A percentile compares a stretch with the other conserved stretches of the same genome.
These are phyloP conservation scores for Poecilus cupreus DNA, from an alignment of 2,888 invertebrate species.

Conservation along the genomic window DNA sequence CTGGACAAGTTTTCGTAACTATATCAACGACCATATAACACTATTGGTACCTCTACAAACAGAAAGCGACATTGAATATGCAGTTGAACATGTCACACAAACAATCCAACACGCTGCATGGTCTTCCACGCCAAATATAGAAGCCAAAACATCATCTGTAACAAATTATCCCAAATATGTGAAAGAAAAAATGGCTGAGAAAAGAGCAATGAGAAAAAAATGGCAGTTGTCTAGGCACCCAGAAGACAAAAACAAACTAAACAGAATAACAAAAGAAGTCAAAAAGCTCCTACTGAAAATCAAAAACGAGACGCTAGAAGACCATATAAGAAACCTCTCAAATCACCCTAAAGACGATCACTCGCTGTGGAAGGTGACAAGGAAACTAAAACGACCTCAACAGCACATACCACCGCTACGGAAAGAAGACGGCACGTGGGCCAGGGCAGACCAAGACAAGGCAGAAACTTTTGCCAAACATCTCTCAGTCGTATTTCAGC, in stretches of 20 bases:
- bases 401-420: neutral
- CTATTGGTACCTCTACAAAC: neutral
- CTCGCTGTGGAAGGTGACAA: neutral
- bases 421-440: neutral
- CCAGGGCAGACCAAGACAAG: neutral
- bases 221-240: neutral
- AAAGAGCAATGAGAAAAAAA: slow-evolving; percentile 57
- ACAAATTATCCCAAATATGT: slow-evolving; percentile 11
- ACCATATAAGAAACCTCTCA: neutral
- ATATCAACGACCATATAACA: no score
- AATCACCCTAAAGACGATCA: neutral
- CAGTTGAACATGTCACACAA: neutral
- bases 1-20: no score
- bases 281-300: neutral
- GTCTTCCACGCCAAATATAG: slow-evolving; percentile 5
- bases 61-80: neutral
- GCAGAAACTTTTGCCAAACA: no score
- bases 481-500: no score
- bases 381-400: neutral
- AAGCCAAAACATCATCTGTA: neutral
- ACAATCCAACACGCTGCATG: neutral
- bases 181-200: slow-evolving; percentile 45
- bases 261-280: no score
- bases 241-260: neutral
- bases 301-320: neutral